These are phyloP conservation scores for Chlorops oryzae DNA, from an alignment of 1,140 invertebrate species.

Conservation along the genomic window DNA sequence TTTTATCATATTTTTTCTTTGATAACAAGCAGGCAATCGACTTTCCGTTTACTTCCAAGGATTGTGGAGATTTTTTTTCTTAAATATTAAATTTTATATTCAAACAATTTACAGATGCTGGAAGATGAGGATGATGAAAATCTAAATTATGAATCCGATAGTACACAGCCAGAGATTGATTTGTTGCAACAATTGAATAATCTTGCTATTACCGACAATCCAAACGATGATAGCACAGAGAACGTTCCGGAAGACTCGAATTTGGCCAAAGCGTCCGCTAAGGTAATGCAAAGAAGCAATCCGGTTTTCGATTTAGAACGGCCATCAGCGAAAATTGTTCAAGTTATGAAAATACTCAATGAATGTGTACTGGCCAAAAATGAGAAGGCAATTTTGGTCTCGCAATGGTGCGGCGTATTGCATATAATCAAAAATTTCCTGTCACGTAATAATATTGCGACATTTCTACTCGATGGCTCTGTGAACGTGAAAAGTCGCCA, in stretches of 20 bases:
- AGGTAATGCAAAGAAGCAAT: slow-evolving; percentile 58
- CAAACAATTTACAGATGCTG: slow-evolving; percentile 51
- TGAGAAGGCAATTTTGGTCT: slow-evolving; percentile 80
- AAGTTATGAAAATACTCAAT: slow-evolving; percentile 56
- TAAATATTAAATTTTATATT: no score
- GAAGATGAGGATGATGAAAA: slow-evolving; percentile 49
- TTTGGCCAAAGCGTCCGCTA: slow-evolving; percentile 51
- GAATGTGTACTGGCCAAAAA: slow-evolving; percentile 51
- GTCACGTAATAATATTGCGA: slow-evolving; percentile 49
- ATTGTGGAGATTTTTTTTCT: no score
- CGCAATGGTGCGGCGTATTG: slow-evolving; percentile 78
- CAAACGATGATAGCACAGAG: slow-evolving; percentile 11
- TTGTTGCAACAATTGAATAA: slow-evolving; percentile 58
- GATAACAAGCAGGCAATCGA: no score
- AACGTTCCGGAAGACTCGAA: slow-evolving; percentile 25
- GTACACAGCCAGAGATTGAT: slow-evolving; percentile 50
- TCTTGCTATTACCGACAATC: slow-evolving; percentile 51
- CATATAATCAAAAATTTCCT: slow-evolving; percentile 62
- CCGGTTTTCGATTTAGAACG: slow-evolving; percentile 60
- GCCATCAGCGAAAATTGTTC: slow-evolving; percentile 61
- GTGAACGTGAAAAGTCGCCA: slow-evolving; percentile 58
- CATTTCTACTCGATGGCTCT: slow-evolving; percentile 61
- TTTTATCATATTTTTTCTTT: no score
- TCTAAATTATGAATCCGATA: slow-evolving; percentile 44
- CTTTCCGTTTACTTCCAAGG: no score